Evolutionary conservation across 1,140 invertebrate genomes (phyloP).

Genomic region (Microvelia longipes): DNA sequence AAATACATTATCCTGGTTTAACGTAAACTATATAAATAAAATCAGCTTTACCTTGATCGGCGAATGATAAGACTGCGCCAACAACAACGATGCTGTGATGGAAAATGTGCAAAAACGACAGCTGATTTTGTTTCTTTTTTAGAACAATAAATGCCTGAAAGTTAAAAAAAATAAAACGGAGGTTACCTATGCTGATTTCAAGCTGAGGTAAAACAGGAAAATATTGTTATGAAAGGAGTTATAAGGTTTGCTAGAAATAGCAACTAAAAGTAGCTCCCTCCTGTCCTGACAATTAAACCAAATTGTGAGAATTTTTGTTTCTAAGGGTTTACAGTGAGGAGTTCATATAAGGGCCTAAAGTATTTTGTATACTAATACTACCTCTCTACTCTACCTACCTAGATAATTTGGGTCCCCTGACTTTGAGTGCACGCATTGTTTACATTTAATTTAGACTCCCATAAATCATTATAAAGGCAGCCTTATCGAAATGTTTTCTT

Average conservation of each 20-base stretch:
- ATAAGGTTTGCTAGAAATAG: neutral
- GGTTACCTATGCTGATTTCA: neutral
- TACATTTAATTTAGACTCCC: too few relatives aligned
- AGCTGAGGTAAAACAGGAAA: neutral
- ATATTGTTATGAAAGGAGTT: neutral
- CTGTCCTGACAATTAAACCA: neutral
- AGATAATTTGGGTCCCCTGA: too few relatives aligned
- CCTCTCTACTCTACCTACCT: too few relatives aligned
- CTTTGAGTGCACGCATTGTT: too few relatives aligned
- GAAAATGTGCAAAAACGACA: neutral
- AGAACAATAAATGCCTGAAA: neutral
- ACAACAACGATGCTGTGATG: neutral
- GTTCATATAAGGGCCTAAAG: neutral
- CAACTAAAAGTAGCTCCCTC: neutral
- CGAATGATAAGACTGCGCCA: too few relatives aligned
- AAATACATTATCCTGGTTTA: neutral
- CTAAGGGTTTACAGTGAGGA: neutral
- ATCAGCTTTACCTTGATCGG: too few relatives aligned
- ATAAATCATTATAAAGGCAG: too few relatives aligned
- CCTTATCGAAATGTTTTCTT: too few relatives aligned
- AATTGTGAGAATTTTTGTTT: neutral
- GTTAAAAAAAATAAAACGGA: neutral
- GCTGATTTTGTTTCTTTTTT: neutral
- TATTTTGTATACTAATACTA: too few relatives aligned
- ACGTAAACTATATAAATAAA: too few relatives aligned